These are phyloP conservation scores for Prietella phreatophila DNA, from an alignment of 2,113 vertebrate species.

Conservation along the genomic window DNA sequence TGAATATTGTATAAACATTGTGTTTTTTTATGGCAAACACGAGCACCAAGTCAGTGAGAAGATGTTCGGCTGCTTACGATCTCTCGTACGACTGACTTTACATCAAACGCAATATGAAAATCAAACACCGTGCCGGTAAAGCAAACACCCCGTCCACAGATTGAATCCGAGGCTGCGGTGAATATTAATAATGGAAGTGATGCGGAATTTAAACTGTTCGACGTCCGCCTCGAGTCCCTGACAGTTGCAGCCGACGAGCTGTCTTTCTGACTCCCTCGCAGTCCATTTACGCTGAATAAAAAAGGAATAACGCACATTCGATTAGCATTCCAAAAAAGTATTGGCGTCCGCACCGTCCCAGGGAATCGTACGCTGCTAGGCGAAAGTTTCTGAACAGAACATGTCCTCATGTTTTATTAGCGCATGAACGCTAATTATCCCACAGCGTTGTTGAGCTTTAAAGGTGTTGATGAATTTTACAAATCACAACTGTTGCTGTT, in stretches of 20 bases:
- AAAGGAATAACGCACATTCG: not conserved
- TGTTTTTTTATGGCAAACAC: not conserved
- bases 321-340: not conserved
- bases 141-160: not conserved
- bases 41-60: not conserved
- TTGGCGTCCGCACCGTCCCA: not conserved
- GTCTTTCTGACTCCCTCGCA: not conserved
- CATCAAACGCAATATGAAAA: conserved; percentile 18
- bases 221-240: not conserved
- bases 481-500: not conserved
- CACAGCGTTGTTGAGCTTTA: not conserved
- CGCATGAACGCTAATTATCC: not conserved
- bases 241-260: not conserved
- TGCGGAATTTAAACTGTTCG: not conserved
- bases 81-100: not conserved
- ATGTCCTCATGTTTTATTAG: not conserved
- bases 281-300: not conserved
- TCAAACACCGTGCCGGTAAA: not conserved
- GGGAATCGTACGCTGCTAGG: not conserved
- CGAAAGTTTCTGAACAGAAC: not conserved
- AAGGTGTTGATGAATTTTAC: not conserved
- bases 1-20: conserved; percentile 1
- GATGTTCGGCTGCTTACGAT: not conserved
- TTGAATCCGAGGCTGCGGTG: not conserved
- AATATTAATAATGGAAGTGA: not conserved